Conservation (phyloP, 1,140 invertebrate species). For the Agrypnia vestita region DNA sequence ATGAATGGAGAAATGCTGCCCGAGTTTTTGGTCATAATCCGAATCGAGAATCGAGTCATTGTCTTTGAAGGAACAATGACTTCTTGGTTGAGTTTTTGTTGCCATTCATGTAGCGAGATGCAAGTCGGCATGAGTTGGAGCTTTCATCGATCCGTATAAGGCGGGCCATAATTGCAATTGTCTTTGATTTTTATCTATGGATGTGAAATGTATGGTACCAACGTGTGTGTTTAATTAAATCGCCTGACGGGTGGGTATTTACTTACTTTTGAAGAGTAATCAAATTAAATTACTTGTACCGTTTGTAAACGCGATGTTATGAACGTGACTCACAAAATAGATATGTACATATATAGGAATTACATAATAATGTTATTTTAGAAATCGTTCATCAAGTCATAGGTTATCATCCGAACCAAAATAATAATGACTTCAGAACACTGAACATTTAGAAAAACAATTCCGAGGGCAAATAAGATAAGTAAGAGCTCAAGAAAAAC, state of each 20-base stretch:
- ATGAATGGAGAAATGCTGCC: not conserved
- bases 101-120: conserved; percentile 27
- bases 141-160: conserved; percentile 6
- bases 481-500: too few relatives aligned
- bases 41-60: conserved; percentile 24
- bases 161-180: conserved; percentile 1
- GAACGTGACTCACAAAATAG: not conserved
- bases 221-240: conserved; percentile 7
- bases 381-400: not conserved
- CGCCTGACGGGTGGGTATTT: not conserved
- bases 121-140: conserved; percentile 2
- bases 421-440: not conserved
- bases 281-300: not conserved
- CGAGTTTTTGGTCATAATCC: not conserved
- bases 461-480: too few relatives aligned
- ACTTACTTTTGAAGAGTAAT: not conserved
- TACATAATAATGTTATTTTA: not conserved
- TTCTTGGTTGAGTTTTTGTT: conserved; percentile 13
- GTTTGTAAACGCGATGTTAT: too few relatives aligned
- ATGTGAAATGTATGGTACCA: not conserved
- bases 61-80: conserved; percentile 3
- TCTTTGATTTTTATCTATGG: conserved; percentile 12
- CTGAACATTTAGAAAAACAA: not conserved
- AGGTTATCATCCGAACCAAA: not conserved
- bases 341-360: not conserved